Evolutionary conservation across 2,113 vertebrate genomes (phyloP).

Genomic region (Physeter macrocephalus): DNA sequence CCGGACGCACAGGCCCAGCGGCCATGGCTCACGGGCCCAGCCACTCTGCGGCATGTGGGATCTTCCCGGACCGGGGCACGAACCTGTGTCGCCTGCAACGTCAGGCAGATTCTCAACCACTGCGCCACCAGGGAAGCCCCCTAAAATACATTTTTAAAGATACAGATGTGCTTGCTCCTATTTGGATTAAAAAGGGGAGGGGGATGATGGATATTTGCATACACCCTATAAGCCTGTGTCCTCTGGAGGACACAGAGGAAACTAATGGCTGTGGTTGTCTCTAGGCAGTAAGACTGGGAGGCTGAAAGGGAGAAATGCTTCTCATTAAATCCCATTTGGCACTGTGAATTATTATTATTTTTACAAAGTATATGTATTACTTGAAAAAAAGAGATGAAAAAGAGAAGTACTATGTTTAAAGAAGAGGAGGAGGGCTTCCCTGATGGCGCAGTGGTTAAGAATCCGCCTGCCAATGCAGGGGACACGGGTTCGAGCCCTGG

Average conservation of each 20-base stretch:
- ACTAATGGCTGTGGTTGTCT: background rate
- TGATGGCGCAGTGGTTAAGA: no score
- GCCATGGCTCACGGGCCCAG: no score
- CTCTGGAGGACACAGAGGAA: background rate
- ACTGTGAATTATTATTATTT: background rate
- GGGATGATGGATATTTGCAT: background rate
- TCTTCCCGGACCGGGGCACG: no score
- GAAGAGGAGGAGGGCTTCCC: conserved; percentile 75
- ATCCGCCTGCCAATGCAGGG: no score
- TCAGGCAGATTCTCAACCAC: no score
- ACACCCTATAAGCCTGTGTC: background rate
- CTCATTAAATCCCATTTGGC: background rate
- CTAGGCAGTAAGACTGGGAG: background rate
- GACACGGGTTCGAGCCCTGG: no score
- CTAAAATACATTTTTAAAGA: background rate
- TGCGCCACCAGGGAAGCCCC: no score
- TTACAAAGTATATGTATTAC: background rate
- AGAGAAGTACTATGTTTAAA: conserved; percentile 74
- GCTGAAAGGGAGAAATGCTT: background rate
- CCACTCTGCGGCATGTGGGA: no score
- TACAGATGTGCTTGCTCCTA: background rate
- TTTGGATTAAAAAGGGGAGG: background rate
- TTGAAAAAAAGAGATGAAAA: background rate
- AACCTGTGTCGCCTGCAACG: no score
- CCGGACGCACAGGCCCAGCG: no score